Evolutionary conservation across 1,140 invertebrate genomes (phyloP).

Genomic region (Plectrocnemia conspersa): DNA sequence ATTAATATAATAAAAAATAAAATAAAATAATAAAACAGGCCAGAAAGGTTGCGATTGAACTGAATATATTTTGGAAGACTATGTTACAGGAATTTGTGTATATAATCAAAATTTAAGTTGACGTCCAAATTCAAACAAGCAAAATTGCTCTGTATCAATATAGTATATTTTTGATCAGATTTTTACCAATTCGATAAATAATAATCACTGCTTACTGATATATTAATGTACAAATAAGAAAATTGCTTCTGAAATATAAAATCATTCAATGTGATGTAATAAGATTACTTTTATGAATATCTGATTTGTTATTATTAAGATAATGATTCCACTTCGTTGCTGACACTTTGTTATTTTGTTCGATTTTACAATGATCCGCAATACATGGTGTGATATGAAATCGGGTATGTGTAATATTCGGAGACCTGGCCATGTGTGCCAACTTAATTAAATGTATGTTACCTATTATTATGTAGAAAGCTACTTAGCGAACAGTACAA

Average conservation of each 20-base stretch:
- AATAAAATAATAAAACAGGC: neutral
- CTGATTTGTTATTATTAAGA: too few relatives aligned
- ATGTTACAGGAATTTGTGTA: neutral
- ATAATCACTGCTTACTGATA: too few relatives aligned
- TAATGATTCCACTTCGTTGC: conserved; percentile 14
- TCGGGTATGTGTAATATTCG: neutral
- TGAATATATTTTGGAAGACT: neutral
- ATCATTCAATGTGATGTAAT: too few relatives aligned
- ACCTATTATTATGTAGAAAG: conserved; percentile 5
- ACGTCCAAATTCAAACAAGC: too few relatives aligned
- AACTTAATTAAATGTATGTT: conserved; percentile 4
- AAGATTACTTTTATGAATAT: too few relatives aligned
- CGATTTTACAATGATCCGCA: too few relatives aligned
- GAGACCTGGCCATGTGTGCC: neutral
- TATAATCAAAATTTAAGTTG: neutral
- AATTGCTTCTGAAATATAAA: too few relatives aligned
- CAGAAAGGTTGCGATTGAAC: neutral
- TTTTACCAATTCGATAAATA: too few relatives aligned
- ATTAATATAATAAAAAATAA: neutral
- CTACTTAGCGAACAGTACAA: conserved; percentile 28
- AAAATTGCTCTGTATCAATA: too few relatives aligned
- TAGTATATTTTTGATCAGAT: too few relatives aligned
- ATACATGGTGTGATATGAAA: too few relatives aligned
- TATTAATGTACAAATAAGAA: too few relatives aligned
- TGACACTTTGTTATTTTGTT: conserved; percentile 16